phyloP scores from a whole-genome alignment of 2,113 vertebrate genomes.

The Mormyrus iriodes region DNA sequence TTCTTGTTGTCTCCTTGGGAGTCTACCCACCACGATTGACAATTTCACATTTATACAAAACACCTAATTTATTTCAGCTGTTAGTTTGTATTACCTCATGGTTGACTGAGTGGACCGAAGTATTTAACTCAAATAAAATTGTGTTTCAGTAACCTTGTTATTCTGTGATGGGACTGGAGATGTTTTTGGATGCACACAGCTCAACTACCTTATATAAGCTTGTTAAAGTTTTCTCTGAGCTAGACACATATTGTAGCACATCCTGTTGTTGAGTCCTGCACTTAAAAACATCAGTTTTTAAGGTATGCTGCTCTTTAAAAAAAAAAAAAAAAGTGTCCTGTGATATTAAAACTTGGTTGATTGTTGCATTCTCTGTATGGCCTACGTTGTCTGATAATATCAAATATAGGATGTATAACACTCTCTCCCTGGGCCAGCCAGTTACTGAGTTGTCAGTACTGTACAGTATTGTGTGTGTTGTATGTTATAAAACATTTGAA shows the following conservation, averaged over 20 bases:
- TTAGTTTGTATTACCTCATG: background rate
- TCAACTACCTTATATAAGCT: background rate
- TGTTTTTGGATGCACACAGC: background rate
- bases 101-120: background rate
- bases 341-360: background rate
- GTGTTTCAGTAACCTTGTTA: background rate
- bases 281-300: background rate
- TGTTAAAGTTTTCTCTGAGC: background rate
- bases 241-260: background rate
- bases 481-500: background rate
- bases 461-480: background rate
- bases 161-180: background rate
- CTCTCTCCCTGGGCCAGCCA: background rate
- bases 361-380: background rate
- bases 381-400: background rate
- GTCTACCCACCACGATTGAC: background rate
- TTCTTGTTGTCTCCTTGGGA: background rate
- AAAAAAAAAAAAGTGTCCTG: no score
- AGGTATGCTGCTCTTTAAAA: background rate
- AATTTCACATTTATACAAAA: background rate
- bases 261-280: background rate
- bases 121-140: conserved; percentile 6
- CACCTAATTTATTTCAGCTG: background rate
- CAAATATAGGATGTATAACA: background rate
- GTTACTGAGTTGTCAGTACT: background rate